Conservation (phyloP, 2,113 vertebrate species). For the Mesitornis unicolor region DNA sequence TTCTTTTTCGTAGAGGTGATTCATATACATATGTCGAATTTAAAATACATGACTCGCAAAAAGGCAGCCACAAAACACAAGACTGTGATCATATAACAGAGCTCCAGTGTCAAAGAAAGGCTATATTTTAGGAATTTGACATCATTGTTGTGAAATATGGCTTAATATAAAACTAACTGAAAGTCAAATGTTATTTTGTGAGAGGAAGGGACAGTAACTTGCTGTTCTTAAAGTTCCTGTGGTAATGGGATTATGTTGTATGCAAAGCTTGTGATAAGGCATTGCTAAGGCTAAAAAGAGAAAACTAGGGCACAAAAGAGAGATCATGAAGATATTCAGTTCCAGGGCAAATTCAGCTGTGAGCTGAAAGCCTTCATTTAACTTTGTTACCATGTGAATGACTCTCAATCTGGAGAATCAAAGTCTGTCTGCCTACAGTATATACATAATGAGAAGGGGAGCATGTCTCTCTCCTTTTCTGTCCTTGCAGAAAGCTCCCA, state of each 20-base stretch:
- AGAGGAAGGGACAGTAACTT: neutral
- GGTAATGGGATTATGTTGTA: neutral
- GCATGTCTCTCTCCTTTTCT: neutral
- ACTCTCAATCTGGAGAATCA: neutral
- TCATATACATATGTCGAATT: neutral
- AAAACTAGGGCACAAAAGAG: neutral
- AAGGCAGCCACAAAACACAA: neutral
- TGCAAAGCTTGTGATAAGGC: neutral
- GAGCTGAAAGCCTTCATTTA: neutral
- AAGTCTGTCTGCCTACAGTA: neutral
- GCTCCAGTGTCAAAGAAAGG: neutral
- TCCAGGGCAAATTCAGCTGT: neutral
- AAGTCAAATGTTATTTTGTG: neutral
- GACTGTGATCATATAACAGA: neutral
- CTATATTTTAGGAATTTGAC: neutral
- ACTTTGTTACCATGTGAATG: neutral
- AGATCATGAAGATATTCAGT: neutral
- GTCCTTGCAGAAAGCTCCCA: neutral
- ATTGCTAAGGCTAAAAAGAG: neutral
- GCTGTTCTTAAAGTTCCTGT: neutral
- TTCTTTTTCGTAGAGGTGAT: neutral
- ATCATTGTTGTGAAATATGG: constrained; percentile 6
- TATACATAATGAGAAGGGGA: neutral
- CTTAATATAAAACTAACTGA: neutral
- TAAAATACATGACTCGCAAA: neutral